Percentiles rank a stretch among this genome's conserved stretches.
Conservation (phyloP, 2,797 vertebrate species). For the Myotis pilosus region DNA sequence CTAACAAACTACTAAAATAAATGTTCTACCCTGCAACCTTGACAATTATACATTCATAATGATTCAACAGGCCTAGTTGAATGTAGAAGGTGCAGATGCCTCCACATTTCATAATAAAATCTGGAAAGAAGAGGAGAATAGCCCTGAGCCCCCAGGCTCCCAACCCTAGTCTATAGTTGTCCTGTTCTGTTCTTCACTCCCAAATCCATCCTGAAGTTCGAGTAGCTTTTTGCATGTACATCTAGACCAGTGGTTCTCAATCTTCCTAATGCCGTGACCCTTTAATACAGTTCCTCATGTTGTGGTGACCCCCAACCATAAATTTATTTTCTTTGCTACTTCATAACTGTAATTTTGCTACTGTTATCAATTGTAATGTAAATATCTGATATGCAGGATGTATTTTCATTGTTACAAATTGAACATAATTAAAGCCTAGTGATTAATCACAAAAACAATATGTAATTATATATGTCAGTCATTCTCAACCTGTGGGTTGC, state of each 20-base stretch:
- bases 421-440: too few relatives aligned
- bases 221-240: neutral
- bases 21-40: neutral
- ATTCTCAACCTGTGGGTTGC: too few relatives aligned
- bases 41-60: neutral
- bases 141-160: neutral
- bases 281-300: too few relatives aligned
- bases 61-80: neutral
- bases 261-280: too few relatives aligned
- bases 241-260: neutral
- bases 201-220: neutral
- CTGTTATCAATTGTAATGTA: too few relatives aligned
- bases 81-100: neutral
- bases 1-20: neutral
- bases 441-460: too few relatives aligned
- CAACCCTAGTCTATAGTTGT: neutral
- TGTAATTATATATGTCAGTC: too few relatives aligned
- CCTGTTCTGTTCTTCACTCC: neutral
- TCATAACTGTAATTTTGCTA: too few relatives aligned
- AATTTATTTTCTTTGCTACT: too few relatives aligned
- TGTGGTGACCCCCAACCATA: too few relatives aligned
- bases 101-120: neutral
- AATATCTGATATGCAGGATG: too few relatives aligned
- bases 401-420: too few relatives aligned
- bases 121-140: neutral